Percentiles rank a stretch among this genome's conserved stretches.
Evolutionary conservation across 2,888 invertebrate genomes (phyloP).

Genomic region (Rhorus exstirpatorius): DNA sequence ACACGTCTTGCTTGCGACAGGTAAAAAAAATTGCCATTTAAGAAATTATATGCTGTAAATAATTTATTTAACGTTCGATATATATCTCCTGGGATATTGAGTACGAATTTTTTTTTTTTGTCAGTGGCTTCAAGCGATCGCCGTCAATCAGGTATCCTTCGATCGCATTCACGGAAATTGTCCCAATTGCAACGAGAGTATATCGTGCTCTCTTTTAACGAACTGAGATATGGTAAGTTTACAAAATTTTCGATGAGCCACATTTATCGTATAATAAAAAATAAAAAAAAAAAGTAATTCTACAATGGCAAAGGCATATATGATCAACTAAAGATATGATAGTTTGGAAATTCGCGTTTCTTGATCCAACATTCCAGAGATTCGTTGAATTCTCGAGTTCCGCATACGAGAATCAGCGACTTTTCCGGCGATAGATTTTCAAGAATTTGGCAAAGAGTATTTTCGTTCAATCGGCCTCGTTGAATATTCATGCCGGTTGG

Average conservation of each 20-base stretch:
- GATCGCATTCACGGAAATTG: constrained; percentile 81
- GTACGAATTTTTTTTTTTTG: constrained; percentile 52
- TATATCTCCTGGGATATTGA: background rate
- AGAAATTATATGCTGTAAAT: too few relatives aligned
- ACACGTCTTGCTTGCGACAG: constrained; percentile 80
- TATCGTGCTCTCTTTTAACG: constrained; percentile 76
- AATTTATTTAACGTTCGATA: background rate
- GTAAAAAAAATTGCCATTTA: constrained; percentile 69
- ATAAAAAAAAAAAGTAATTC: background rate
- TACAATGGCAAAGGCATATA: background rate
- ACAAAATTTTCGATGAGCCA: background rate
- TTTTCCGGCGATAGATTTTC: constrained; percentile 63
- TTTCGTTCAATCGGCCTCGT: constrained; percentile 73
- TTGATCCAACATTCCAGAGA: constrained; percentile 72
- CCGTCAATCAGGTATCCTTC: constrained; percentile 79
- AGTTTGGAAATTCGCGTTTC: constrained; percentile 72
- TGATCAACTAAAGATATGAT: constrained; percentile 76
- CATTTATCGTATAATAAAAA: background rate
- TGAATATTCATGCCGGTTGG: constrained; percentile 77
- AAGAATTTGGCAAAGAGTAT: constrained; percentile 70
- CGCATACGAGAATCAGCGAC: constrained; percentile 83
- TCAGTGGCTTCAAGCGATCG: constrained; percentile 81
- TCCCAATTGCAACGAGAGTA: constrained; percentile 80
- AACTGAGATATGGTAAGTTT: background rate
- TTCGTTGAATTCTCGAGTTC: constrained; percentile 79